phyloP scores from a whole-genome alignment of 2,113 vertebrate species.

The Osmerus eperlanus region DNA sequence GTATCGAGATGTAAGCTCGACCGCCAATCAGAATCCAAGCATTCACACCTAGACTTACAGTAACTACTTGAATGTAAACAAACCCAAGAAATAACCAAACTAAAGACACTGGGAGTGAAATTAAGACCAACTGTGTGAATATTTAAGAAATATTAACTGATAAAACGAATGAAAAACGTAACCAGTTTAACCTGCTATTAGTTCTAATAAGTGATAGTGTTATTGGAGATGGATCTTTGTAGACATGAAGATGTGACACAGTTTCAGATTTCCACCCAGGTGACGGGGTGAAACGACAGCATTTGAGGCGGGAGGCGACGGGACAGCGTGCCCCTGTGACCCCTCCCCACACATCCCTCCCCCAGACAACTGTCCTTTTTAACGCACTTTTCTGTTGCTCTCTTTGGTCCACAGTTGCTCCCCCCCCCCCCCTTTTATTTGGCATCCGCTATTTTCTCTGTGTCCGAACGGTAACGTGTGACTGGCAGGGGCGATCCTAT shows the following conservation, averaged over 20 bases:
- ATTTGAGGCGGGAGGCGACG: no score
- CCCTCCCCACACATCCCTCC: background rate
- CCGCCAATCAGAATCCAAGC: background rate
- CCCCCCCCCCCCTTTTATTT: background rate
- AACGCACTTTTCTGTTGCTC: constrained; percentile 24
- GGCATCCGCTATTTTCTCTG: constrained; percentile 14
- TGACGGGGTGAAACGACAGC: no score
- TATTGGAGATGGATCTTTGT: background rate
- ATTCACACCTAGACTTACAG: constrained; percentile 14
- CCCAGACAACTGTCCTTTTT: constrained; percentile 9
- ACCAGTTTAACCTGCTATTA: no score
- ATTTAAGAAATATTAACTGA: constrained; percentile 2
- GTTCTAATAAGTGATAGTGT: background rate
- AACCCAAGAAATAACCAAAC: constrained; percentile 8
- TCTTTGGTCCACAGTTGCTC: background rate
- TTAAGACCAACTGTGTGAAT: constrained; percentile 31
- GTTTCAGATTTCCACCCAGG: no score
- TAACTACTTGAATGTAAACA: constrained; percentile 46
- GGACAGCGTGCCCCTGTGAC: no score
- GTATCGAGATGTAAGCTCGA: background rate
- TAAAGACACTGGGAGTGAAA: constrained; percentile 19
- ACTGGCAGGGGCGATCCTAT: constrained; percentile 53
- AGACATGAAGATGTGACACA: background rate
- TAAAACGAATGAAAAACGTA: background rate
- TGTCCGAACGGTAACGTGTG: constrained; percentile 25